These are phyloP conservation scores for Lysandra coridon DNA, from an alignment of 2,888 invertebrate genomes.

Conservation along the genomic window DNA sequence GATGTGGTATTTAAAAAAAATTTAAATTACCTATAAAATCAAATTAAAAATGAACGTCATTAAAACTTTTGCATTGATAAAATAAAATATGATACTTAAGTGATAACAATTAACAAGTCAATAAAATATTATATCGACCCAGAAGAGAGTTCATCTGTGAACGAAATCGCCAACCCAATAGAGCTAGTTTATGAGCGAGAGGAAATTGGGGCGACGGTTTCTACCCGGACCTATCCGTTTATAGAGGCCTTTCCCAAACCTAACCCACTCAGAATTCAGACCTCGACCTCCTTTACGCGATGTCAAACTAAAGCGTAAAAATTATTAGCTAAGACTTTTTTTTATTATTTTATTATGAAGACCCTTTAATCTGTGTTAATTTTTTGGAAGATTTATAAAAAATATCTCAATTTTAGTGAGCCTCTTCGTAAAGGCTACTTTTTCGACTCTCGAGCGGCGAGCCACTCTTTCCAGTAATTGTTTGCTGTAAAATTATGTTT, in stretches of 20 bases:
- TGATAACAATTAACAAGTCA: background rate
- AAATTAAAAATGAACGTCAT: background rate
- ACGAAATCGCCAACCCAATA: background rate
- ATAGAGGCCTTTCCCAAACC: constrained; percentile 21
- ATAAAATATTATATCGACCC: background rate
- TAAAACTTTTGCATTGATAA: background rate
- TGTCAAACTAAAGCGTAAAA: background rate
- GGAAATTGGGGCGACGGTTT: constrained; percentile 10
- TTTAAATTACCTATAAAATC: no score
- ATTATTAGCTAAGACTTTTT: background rate
- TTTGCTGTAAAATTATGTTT: no score
- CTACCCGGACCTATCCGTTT: background rate
- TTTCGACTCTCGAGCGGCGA: no score
- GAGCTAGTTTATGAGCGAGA: constrained; percentile 3
- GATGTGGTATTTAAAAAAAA: background rate
- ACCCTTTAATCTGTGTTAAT: no score
- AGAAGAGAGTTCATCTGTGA: constrained; percentile 2
- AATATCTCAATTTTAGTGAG: no score
- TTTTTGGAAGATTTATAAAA: no score
- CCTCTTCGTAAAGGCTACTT: no score
- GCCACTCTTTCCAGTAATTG: no score
- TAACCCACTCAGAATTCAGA: constrained; percentile 17
- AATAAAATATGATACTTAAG: background rate
- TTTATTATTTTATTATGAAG: background rate
- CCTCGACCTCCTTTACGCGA: constrained; percentile 15